Conservation (phyloP, 2,113 vertebrate genomes). For the Protobothrops mucrosquamatus region DNA sequence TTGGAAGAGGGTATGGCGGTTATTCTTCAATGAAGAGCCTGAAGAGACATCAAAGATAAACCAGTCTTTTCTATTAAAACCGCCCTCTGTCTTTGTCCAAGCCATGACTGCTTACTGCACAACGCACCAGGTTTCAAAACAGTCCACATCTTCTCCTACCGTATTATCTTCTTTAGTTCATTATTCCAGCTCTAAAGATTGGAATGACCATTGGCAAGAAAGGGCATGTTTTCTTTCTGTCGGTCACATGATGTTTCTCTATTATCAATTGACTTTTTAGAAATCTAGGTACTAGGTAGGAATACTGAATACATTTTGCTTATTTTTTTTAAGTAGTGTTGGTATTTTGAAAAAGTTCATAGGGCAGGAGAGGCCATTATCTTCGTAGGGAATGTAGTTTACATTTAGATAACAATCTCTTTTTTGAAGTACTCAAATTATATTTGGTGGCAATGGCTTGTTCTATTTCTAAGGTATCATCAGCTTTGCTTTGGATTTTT, state of each 20-base stretch:
- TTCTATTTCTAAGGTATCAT: not conserved
- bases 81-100: not conserved
- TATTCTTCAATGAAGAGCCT: not conserved
- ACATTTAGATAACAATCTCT: not conserved
- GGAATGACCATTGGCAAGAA: not conserved
- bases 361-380: not conserved
- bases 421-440: not conserved
- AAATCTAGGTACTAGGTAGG: not conserved
- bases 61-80: not conserved
- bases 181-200: not conserved
- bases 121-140: not conserved
- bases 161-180: not conserved
- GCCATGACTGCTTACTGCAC: too few relatives aligned
- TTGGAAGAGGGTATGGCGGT: not conserved
- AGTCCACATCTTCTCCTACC: not conserved
- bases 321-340: not conserved
- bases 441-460: not conserved
- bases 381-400: not conserved
- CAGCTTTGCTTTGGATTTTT: not conserved
- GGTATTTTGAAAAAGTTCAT: not conserved
- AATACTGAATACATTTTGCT: not conserved
- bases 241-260: not conserved
- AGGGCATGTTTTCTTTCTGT: not conserved
- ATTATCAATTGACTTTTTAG: not conserved
- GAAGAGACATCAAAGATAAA: not conserved